Base-by-base conservation (phyloP, 2,888 invertebrate genomes). In the Aromia moschata region DNA sequence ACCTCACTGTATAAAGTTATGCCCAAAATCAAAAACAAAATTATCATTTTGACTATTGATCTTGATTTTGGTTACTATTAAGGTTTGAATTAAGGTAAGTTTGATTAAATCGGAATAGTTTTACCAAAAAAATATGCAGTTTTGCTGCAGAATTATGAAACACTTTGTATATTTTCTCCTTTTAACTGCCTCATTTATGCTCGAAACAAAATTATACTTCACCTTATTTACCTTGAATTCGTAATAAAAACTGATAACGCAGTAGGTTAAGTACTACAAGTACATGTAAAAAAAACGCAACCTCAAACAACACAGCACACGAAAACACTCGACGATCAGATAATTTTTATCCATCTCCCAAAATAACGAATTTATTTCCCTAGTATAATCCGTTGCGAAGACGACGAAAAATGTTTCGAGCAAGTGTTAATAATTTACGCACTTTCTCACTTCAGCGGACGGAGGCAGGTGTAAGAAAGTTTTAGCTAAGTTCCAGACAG, bases 401-500 rank as follows among this genome's bases (percentile, higher is more conserved):
- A n/a, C n/a, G n/a, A n/a, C n/a, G n/a, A n/a, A n/a, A 25, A 9
- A 5, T 25, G 25, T 38, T 20, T 15, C 3, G 14, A 25, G 14
- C 11, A 9, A 16, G 38, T 18, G 20, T 15, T 12, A 38, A 49
- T 38, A 49, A 49, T 49, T 49, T 40, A 38, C 38, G 49, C 49
- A 49, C 14, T n/a, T 20, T 20, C 18, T 12, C 18, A 25, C 20
- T 17, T 25, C 44, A 25, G 38, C 10, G 25, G 38, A 15, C 4
- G 33, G 15, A 15, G 49, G 49, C 49, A 49, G 38, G 49, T 49
- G 49, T 25, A 49, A 25, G 57, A 62, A 62, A 65, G 62, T 65
- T 65, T 55, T 47, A 49, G 59, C 43, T 53, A 56, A 57, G 57
- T 61, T 53, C 46, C 57, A 51, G 65, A 62, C 65, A 65, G 65